These are phyloP conservation scores for Pongo pygmaeus DNA, from an alignment of 2,113 vertebrate genomes.

Conservation along the genomic window DNA sequence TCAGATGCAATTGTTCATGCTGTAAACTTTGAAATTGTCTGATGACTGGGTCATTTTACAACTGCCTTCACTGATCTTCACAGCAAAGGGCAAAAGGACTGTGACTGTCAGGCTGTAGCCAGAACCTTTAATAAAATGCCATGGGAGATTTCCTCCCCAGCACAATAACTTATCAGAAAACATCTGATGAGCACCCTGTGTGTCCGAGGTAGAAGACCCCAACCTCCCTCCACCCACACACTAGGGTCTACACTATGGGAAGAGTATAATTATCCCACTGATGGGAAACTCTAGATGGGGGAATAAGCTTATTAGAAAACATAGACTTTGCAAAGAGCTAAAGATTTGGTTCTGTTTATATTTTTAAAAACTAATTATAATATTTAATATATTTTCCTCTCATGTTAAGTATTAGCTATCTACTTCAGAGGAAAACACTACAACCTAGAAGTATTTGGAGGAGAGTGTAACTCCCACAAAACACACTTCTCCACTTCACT, in stretches of 20 bases:
- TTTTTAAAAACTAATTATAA: not conserved
- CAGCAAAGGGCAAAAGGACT: not conserved
- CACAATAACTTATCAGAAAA: not conserved
- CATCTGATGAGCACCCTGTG: not conserved
- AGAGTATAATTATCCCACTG: not conserved
- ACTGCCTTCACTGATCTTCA: not conserved
- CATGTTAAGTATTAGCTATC: not conserved
- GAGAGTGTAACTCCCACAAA: not conserved
- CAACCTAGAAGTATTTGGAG: not conserved
- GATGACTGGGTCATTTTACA: not conserved
- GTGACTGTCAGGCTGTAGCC: not conserved
- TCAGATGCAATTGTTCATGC: not conserved
- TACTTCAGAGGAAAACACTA: slow-evolving; percentile 26
- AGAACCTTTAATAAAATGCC: not conserved
- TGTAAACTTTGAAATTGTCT: not conserved
- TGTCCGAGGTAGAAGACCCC: not conserved
- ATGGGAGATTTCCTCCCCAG: not conserved
- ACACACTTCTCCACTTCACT: not conserved
- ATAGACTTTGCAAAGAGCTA: not conserved
- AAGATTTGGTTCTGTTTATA: not conserved
- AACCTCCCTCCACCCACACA: accelerated
- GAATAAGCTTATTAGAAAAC: not conserved
- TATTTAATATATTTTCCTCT: not conserved
- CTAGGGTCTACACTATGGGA: not conserved
- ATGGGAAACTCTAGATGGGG: not conserved